Evolutionary conservation across 2,888 invertebrate genomes (phyloP).

Genomic region (Perdita meconis): DNA sequence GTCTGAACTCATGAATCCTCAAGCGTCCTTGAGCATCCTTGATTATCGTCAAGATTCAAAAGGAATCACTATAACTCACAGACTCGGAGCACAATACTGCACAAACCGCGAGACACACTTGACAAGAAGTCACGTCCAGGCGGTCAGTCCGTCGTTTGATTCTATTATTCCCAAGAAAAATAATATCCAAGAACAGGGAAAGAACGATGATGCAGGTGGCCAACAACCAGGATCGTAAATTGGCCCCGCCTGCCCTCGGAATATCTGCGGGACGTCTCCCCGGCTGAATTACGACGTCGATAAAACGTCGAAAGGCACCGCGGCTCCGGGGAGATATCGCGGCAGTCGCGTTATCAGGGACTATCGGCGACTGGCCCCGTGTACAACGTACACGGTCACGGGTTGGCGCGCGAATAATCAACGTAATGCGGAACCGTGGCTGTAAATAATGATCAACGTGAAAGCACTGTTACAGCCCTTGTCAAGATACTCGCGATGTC

Average conservation of each 20-base stretch:
- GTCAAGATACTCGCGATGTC: background rate
- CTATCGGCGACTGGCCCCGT: constrained; percentile 28
- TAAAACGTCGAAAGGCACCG: constrained; percentile 69
- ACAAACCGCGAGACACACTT: background rate
- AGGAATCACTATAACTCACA: no score
- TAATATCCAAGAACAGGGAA: constrained; percentile 35
- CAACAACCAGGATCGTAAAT: constrained; percentile 47
- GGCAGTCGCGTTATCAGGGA: constrained; percentile 49
- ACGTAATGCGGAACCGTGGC: constrained; percentile 63
- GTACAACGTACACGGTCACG: constrained; percentile 6
- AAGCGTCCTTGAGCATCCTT: no score
- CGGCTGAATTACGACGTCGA: constrained; percentile 68
- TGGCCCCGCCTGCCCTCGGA: constrained; percentile 39
- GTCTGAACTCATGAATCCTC: no score
- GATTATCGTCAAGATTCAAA: no score
- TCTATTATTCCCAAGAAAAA: constrained; percentile 56
- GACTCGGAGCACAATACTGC: background rate
- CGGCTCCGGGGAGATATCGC: constrained; percentile 44
- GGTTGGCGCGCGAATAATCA: constrained; percentile 62
- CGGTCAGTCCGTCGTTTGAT: constrained; percentile 18
- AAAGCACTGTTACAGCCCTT: constrained; percentile 49
- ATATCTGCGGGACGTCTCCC: constrained; percentile 49
- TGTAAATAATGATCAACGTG: constrained; percentile 75
- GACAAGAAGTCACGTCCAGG: background rate
- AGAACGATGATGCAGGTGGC: constrained; percentile 49